Evolutionary conservation across 2,797 vertebrate species (phyloP).

Genomic region (Pelodytes ibericus): DNA sequence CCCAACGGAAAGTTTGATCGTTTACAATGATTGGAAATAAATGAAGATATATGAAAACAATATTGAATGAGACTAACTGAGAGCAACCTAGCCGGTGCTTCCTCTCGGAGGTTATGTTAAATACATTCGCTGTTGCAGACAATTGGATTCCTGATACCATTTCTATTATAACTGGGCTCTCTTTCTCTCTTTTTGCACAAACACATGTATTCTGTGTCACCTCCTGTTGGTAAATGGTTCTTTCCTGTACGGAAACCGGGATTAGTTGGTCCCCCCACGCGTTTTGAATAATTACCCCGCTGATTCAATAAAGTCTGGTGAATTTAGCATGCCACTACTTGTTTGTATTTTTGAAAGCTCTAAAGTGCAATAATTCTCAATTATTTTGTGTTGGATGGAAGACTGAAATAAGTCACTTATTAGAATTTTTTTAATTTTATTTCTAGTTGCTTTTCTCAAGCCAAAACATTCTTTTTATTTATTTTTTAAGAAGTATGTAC

Average conservation of each 20-base stretch:
- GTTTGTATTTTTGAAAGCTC: background rate
- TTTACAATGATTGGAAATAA: constrained; percentile 60
- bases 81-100: constrained; percentile 60
- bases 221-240: background rate
- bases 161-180: background rate
- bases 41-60: constrained; percentile 70
- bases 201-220: background rate
- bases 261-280: background rate
- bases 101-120: constrained; percentile 32
- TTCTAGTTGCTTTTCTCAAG: background rate
- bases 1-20: constrained; percentile 61
- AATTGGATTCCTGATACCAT: background rate
- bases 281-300: background rate
- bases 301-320: background rate
- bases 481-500: no score
- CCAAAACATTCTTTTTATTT: background rate
- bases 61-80: constrained; percentile 66
- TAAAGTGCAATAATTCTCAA: background rate
- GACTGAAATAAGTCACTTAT: background rate
- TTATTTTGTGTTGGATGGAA: background rate
- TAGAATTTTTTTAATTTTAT: no score
- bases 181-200: background rate
- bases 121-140: constrained; percentile 23
- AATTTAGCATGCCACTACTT: background rate
- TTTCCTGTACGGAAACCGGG: background rate